Base-by-base conservation (phyloP, 1,140 invertebrate species). In the Trichomalopsis sarcophagae region DNA sequence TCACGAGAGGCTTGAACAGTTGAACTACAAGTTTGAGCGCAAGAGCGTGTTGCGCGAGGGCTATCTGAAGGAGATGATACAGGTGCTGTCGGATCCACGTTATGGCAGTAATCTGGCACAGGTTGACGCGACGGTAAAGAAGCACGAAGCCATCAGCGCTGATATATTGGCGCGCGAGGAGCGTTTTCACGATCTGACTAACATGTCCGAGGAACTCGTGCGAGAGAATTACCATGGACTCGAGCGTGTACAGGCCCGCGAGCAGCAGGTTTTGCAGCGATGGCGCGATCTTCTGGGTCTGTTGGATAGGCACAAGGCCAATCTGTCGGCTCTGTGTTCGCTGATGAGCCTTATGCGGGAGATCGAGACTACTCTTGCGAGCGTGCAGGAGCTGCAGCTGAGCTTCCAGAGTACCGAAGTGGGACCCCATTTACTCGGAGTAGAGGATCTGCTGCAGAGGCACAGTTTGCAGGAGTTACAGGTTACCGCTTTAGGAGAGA, bases 61-160 rank as follows among this genome's bases (percentile, higher is more conserved):
- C 2, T 99, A 99, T 93, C 93, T 99, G 23, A 98, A 98, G 93
- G 99, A 99, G 93, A 99, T 99, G 98, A 98, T 98, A 84, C 97
- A 98, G 92, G 98, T 99, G 14, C 92, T 99, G 27, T 97, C 96
- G 0, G 98, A 99, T 94, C 97, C 98, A 11, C 94, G 98, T 84
- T 98, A 98, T 91, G 97, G 97, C 36, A 97, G 96, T 88, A 98
- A 98, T 94, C 93, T 99, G 84, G 95, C 96, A 0, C 98, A 99
- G 92, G 98, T 99, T 0, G 99, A 99, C 91, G 98, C 98, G 13
- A 99, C 98, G 0, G 95, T 99, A 9, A 99, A 99, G 93, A 99
- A 99, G 91, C 98, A 99, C 91, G 98, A 99, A 93, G 99, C 99
- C 30, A 99, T 99, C 78, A 98, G 97, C 88, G 98, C 98, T 0